A percentile compares a stretch with the other conserved stretches of the same genome.
Evolutionary conservation across 2,113 vertebrate species (phyloP).

Genomic region (Machaerirhynchus nigripectus): DNA sequence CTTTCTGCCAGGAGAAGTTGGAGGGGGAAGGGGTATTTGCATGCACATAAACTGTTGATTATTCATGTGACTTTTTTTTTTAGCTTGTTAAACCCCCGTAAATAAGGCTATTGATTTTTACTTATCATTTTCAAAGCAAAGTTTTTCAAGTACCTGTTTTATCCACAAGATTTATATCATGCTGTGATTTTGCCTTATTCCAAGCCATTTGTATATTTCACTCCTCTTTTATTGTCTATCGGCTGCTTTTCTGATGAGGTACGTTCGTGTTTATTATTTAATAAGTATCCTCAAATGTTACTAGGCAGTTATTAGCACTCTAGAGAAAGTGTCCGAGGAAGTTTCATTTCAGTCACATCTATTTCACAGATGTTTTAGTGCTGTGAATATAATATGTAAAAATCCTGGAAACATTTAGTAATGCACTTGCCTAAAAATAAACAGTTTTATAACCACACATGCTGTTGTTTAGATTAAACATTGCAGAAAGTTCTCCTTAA

Average conservation of each 20-base stretch:
- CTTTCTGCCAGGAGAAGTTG: constrained; percentile 70
- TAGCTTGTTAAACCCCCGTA: constrained; percentile 66
- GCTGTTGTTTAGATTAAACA: constrained; percentile 72
- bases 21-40: constrained; percentile 71
- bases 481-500: constrained; percentile 69
- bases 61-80: constrained; percentile 57
- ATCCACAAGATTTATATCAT: constrained; percentile 16
- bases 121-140: constrained; percentile 63
- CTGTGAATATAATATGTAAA: constrained; percentile 69
- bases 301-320: constrained; percentile 42
- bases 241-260: constrained; percentile 62
- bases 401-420: constrained; percentile 75
- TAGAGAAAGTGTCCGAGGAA: constrained; percentile 62
- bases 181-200: constrained; percentile 57
- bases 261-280: constrained; percentile 49
- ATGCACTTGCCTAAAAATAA: constrained; percentile 77
- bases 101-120: constrained; percentile 67
- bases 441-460: constrained; percentile 72
- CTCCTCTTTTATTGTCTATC: constrained; percentile 66
- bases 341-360: constrained; percentile 67
- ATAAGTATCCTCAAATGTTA: constrained; percentile 55
- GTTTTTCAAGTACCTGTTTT: constrained; percentile 56
- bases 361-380: constrained; percentile 73
- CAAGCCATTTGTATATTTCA: constrained; percentile 46
- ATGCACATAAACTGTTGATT: constrained; percentile 64